phyloP scores from a whole-genome alignment of 1,140 invertebrate genomes.

The Drosophila melanica region DNA sequence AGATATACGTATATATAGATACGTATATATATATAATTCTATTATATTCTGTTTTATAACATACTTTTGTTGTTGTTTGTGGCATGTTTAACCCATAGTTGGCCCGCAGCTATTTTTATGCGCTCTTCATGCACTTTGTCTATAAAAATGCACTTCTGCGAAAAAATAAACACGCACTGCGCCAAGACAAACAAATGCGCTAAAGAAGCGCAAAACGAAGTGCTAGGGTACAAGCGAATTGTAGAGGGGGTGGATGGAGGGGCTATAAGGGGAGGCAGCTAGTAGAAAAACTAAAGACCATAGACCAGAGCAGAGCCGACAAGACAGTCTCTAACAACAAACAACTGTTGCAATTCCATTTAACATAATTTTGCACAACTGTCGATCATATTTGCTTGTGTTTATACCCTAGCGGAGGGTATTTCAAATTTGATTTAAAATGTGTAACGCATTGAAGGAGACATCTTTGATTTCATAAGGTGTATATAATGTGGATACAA shows the following conservation, averaged over 20 bases:
- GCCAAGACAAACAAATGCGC: constrained; percentile 66
- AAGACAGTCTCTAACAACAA: constrained; percentile 74
- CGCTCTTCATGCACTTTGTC: constrained; percentile 59
- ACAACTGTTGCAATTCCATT: constrained; percentile 82
- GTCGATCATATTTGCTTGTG: constrained; percentile 31
- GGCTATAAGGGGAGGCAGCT: not conserved
- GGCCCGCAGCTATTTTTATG: constrained; percentile 45
- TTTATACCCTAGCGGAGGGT: not conserved
- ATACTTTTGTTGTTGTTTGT: constrained; percentile 23
- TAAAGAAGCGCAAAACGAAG: not conserved
- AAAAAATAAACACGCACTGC: constrained; percentile 74
- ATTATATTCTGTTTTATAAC: constrained; percentile 7
- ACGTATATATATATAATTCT: not conserved
- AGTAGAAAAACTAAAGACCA: constrained; percentile 5
- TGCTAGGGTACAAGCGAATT: not conserved
- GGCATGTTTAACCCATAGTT: constrained; percentile 39
- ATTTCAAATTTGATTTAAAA: not conserved
- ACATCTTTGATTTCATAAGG: too few species aligned
- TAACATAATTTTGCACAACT: constrained; percentile 66
- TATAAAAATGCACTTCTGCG: constrained; percentile 78
- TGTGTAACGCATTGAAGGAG: too few species aligned
- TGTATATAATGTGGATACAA: too few species aligned
- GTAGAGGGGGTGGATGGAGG: not conserved
- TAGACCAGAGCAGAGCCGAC: constrained; percentile 18
- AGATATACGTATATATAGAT: not conserved